Conservation (phyloP, 2,888 invertebrate species). For the Charanyca ferruginea region DNA sequence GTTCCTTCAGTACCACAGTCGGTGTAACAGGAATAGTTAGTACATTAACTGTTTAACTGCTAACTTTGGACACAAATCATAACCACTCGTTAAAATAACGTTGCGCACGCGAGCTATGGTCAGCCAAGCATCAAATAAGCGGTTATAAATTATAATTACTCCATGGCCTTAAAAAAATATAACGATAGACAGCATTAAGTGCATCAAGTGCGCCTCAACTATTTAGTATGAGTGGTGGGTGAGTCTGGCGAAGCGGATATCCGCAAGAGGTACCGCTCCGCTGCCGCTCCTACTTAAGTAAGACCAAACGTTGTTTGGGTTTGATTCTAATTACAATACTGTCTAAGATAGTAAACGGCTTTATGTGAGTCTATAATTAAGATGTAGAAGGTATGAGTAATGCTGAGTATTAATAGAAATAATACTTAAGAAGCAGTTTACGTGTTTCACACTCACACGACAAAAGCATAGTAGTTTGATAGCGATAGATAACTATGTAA, state of each 20-base stretch:
- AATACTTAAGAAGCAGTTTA: slow-evolving; percentile 2
- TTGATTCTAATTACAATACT: slow-evolving; percentile 52
- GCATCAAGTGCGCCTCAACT: slow-evolving; percentile 60
- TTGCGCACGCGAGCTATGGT: slow-evolving; percentile 66
- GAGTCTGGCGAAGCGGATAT: slow-evolving; percentile 81
- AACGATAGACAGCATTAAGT: slow-evolving; percentile 60
- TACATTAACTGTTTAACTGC: slow-evolving; percentile 27
- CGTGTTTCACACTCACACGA: background rate
- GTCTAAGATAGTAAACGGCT: slow-evolving; percentile 27
- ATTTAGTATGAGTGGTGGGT: slow-evolving; percentile 78
- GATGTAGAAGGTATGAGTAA: slow-evolving; percentile 24
- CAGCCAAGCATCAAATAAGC: slow-evolving; percentile 68
- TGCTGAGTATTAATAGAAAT: slow-evolving; percentile 25
- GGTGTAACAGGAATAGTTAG: slow-evolving; percentile 4
- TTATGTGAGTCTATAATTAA: slow-evolving; percentile 49
- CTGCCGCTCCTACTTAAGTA: slow-evolving; percentile 50
- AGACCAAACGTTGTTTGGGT: slow-evolving; percentile 46
- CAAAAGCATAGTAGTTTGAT: background rate
- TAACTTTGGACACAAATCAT: slow-evolving; percentile 21
- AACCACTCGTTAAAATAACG: slow-evolving; percentile 47
- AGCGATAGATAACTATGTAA: slow-evolving; percentile 5
- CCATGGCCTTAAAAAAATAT: slow-evolving; percentile 66
- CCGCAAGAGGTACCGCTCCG: slow-evolving; percentile 75
- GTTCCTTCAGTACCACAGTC: slow-evolving; percentile 4
- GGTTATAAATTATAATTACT: slow-evolving; percentile 65